phyloP scores from a whole-genome alignment of 2,113 vertebrate species.

The Paramormyrops kingsleyae region DNA sequence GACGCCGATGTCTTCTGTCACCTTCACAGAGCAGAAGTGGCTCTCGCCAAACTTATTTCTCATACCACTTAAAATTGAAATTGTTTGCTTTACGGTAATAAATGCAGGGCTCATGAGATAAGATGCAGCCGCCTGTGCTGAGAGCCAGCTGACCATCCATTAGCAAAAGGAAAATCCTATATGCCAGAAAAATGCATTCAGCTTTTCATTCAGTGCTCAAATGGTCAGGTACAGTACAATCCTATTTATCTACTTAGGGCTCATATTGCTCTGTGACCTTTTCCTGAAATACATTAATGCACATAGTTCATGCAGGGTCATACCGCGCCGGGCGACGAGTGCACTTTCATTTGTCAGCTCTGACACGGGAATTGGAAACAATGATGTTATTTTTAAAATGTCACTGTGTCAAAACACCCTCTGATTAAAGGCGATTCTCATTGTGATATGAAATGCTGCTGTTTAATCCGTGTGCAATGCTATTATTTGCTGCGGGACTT shows the following conservation, averaged over 20 bases:
- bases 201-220: not conserved
- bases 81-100: not conserved
- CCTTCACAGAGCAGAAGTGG: not conserved
- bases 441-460: not conserved
- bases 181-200: not conserved
- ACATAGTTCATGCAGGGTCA: not conserved
- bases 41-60: not conserved
- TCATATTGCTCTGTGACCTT: slow-evolving; percentile 13
- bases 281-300: slow-evolving; percentile 1
- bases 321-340: no score
- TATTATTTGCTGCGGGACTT: not conserved
- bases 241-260: slow-evolving; percentile 7
- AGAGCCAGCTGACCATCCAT: not conserved
- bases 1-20: not conserved
- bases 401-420: not conserved
- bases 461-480: not conserved
- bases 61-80: slow-evolving; percentile 3
- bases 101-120: not conserved
- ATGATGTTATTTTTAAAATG: slow-evolving; percentile 6
- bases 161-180: not conserved
- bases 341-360: not conserved
- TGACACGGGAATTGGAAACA: slow-evolving; percentile 3
- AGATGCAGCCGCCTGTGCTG: not conserved
- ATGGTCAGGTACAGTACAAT: not conserved
- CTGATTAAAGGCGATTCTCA: not conserved